phyloP scores from a whole-genome alignment of 92 coral and sea anemone genomes.

The Umimayanthus chanpuru region DNA sequence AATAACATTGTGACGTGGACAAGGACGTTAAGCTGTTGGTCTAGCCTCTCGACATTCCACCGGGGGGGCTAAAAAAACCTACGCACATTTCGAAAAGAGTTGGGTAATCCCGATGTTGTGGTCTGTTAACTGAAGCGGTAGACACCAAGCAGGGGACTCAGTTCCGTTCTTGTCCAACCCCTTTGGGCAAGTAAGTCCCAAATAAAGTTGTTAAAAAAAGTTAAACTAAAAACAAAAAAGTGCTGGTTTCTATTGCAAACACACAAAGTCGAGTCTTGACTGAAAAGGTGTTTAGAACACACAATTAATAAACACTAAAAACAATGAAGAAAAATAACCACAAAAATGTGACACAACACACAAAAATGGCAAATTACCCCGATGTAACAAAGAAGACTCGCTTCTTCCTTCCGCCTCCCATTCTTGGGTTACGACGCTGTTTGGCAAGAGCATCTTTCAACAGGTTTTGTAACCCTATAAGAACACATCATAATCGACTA shows the following conservation, averaged over 20 bases:
- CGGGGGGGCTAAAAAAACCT: no score
- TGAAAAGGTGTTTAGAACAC: background rate
- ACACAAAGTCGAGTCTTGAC: background rate
- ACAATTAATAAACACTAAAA: background rate
- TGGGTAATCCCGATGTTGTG: no score
- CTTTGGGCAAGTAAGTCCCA: no score
- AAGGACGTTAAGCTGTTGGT: no score
- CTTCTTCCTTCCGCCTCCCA: slow-evolving; percentile 62
- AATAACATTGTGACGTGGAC: no score
- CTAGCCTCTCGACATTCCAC: no score
- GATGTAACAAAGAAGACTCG: slow-evolving; percentile 79
- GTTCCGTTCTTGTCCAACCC: no score
- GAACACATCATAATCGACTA: background rate
- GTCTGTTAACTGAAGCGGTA: no score
- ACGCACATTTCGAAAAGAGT: no score
- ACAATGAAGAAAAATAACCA: background rate
- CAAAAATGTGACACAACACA: background rate
- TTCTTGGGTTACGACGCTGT: slow-evolving; percentile 71
- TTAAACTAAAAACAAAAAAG: no score
- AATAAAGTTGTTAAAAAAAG: no score
- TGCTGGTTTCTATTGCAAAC: background rate
- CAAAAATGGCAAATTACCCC: slow-evolving; percentile 55
- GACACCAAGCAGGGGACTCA: no score
- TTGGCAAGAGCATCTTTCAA: slow-evolving; percentile 67
- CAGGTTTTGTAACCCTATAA: slow-evolving; percentile 65